A percentile compares a stretch with the other conserved stretches of the same genome.
phyloP scores from a whole-genome alignment of 2,797 vertebrate species.

The Limnodromus scolopaceus region DNA sequence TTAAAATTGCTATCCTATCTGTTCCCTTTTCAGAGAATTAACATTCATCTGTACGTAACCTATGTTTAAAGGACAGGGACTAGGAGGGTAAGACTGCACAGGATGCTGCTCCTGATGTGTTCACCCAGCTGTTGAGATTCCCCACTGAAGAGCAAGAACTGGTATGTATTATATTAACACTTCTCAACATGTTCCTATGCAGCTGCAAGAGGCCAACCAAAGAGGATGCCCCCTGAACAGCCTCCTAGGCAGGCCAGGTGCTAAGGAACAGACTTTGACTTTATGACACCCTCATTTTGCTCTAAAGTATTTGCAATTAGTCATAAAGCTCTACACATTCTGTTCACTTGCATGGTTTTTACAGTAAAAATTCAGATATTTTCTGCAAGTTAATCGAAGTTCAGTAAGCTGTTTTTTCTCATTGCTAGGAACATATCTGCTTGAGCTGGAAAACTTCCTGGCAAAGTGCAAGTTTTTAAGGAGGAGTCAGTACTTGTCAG shows the following conservation, averaged over 20 bases:
- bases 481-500: constrained; percentile 13
- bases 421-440: neutral
- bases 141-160: neutral
- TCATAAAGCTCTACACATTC: neutral
- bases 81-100: neutral
- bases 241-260: neutral
- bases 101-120: neutral
- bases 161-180: neutral
- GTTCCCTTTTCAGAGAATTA: neutral
- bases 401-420: constrained; percentile 14
- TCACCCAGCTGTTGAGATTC: neutral
- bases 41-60: neutral
- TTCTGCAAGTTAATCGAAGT: neutral
- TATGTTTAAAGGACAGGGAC: neutral
- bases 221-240: neutral
- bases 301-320: neutral
- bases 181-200: neutral
- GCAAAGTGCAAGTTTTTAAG: neutral
- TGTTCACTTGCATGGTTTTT: neutral
- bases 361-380: neutral
- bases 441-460: constrained; percentile 36
- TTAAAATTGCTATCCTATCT: neutral
- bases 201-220: neutral
- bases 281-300: neutral
- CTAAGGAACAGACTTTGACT: neutral